Base-by-base conservation (phyloP, 2,797 vertebrate genomes). In the Channallabes apus region DNA sequence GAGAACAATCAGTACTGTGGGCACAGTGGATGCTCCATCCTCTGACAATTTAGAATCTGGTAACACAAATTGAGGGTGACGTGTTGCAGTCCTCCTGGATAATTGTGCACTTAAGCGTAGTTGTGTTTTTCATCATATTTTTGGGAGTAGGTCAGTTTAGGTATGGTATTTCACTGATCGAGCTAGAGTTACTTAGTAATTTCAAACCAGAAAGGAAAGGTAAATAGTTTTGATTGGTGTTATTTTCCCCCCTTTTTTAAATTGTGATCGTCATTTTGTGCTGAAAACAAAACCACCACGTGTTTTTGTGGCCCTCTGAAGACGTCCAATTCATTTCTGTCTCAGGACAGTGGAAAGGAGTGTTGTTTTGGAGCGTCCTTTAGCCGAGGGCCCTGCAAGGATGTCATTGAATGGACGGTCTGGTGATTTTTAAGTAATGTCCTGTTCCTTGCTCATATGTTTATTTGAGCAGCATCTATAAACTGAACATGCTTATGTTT, bases 291-390 rank as follows among this genome's bases (percentile, higher is more conserved):
- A 69, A 51, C 56, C 64, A 56, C 32, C 82, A 82, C 76, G 84
- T 86, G 67, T 46, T 51, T 86, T 71, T 7, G 51, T n/a, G 80
- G 87, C 89, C 82, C 80, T 85, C 86, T 91, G 88, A 93, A 91
- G 92, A 90, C 20, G 8, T 85, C 88, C 83, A 89, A 91, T 94
- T 88, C 88, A 56, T 94, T 94, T 94, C 91, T 94, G 92, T 93
- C 92, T 91, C 93, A 92, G 92, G 91, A 92, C 85, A 93, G 90
- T 94, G 89, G 89, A 84, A 92, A 87, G 82, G 76, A 91, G 90
- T 91, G 91, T 93, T 93, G 91, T 90, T 94, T 93, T 93, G 92
- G 92, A 92, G 91, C 86, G 67, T 91, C 91, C 88, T 92, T 91
- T 93, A 94, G 89, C 82, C 84, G 91, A 91, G 89, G 85, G 86